phyloP scores from a whole-genome alignment of 2,113 vertebrate species.

The Mormyrus iriodes region DNA sequence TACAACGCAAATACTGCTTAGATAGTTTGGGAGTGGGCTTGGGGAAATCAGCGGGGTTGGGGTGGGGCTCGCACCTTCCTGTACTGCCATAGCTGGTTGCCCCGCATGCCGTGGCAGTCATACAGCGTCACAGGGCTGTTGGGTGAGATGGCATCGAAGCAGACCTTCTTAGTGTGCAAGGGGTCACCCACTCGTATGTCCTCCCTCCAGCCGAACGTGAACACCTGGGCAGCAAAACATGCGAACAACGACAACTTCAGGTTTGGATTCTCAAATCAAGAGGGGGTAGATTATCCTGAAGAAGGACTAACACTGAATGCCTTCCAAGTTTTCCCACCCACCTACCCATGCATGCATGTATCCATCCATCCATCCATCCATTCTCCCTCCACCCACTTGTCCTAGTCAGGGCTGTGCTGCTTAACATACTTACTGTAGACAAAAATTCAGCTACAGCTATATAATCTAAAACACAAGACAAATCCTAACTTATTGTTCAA shows the following conservation, averaged over 20 bases:
- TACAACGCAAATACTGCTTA: neutral
- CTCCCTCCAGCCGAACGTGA: conserved; percentile 93
- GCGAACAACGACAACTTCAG: neutral
- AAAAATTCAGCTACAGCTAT: neutral
- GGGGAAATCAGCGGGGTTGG: neutral
- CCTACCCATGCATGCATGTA: no score
- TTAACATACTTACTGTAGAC: neutral
- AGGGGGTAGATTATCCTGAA: neutral
- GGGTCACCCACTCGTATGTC: conserved; percentile 90
- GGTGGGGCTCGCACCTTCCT: conserved; percentile 60
- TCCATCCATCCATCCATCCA: neutral
- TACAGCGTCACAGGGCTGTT: conserved; percentile 88
- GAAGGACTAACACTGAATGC: neutral
- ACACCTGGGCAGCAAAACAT: no score
- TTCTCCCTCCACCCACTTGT: neutral
- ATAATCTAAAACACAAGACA: neutral
- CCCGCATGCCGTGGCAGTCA: conserved; percentile 95
- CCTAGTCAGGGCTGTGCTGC: neutral
- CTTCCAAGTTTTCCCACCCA: neutral
- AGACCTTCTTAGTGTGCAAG: conserved; percentile 89
- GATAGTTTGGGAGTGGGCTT: neutral
- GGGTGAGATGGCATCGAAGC: conserved; percentile 86
- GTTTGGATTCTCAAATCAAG: neutral
- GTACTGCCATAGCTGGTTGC: conserved; percentile 96
- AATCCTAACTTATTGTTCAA: neutral